A percentile compares a stretch with the other conserved stretches of the same genome.
Evolutionary conservation across 2,797 vertebrate genomes (phyloP).

Genomic region (Oreochromis mossambicus): DNA sequence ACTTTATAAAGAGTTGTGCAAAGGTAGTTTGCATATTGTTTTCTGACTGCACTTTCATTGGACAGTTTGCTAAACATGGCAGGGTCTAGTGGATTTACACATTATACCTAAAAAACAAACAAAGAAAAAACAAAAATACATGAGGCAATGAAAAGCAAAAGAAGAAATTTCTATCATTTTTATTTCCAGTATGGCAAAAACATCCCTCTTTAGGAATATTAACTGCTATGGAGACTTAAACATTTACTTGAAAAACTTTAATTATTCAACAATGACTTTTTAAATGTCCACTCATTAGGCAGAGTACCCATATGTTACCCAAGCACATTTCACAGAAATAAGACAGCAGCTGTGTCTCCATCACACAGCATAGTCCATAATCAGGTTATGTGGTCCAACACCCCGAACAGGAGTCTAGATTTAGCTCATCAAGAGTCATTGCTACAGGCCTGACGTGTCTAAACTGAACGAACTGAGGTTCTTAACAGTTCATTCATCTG

Average conservation of each 20-base stretch:
- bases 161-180: background rate
- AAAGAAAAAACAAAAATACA: background rate
- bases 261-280: background rate
- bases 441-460: background rate
- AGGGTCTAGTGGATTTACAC: background rate
- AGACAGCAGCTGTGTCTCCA: background rate
- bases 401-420: background rate
- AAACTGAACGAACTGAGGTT: background rate
- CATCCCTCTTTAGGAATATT: background rate
- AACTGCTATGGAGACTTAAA: background rate
- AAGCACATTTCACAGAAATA: background rate
- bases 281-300: background rate
- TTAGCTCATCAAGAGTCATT: background rate
- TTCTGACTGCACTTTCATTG: background rate
- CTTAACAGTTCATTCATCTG: background rate
- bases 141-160: background rate
- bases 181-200: background rate
- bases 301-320: background rate
- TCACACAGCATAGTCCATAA: constrained; percentile 3
- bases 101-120: background rate
- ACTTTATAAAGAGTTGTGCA: background rate
- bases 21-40: rapidly evolving
- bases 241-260: background rate
- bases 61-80: background rate
- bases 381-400: background rate